phyloP scores from a whole-genome alignment of 37 sponge, comb jelly and placozoan genomes.

The Axinella damicornis region DNA sequence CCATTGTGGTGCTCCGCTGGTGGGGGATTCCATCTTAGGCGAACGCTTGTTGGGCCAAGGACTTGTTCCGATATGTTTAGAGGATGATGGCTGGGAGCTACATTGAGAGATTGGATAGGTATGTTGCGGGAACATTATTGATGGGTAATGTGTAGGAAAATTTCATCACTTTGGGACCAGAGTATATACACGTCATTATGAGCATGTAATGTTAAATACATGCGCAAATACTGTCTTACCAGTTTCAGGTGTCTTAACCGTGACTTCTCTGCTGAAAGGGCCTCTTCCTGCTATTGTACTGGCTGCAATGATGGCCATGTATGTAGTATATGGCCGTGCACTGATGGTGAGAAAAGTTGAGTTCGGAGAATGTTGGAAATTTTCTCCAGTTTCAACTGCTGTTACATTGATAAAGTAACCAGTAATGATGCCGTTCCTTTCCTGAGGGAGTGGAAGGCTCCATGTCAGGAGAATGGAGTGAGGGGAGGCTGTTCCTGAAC shows the following conservation, averaged over 20 bases:
- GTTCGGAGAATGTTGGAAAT: not conserved
- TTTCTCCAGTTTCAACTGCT: conserved; percentile 6
- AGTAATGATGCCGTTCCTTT: conserved; percentile 37
- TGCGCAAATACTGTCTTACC: too few relatives aligned
- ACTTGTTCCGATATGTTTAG: not conserved
- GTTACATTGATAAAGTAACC: conserved; percentile 13
- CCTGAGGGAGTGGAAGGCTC: conserved; percentile 8
- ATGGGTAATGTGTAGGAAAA: too few relatives aligned
- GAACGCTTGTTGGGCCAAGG: not conserved
- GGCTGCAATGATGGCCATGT: conserved; percentile 3
- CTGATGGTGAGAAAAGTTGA: not conserved
- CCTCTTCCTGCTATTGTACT: conserved; percentile 11
- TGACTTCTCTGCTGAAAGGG: conserved; percentile 11
- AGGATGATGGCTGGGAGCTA: conserved; percentile 32
- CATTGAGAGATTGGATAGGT: too few relatives aligned
- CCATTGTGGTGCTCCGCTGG: conserved; percentile 32
- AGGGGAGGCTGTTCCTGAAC: too few relatives aligned
- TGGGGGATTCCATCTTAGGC: conserved; percentile 13
- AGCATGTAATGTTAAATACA: too few relatives aligned
- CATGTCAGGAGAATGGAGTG: conserved; percentile 11
- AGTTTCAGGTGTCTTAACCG: too few relatives aligned
- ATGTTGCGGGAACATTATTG: too few relatives aligned
- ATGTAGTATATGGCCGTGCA: conserved; percentile 4
- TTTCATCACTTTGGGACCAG: too few relatives aligned
- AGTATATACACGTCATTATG: too few relatives aligned